Evolutionary conservation across 2,797 vertebrate genomes (phyloP), one percentile per base, ranked within the genome.

Genomic region (Schizopygopsis malacanthus): DNA sequence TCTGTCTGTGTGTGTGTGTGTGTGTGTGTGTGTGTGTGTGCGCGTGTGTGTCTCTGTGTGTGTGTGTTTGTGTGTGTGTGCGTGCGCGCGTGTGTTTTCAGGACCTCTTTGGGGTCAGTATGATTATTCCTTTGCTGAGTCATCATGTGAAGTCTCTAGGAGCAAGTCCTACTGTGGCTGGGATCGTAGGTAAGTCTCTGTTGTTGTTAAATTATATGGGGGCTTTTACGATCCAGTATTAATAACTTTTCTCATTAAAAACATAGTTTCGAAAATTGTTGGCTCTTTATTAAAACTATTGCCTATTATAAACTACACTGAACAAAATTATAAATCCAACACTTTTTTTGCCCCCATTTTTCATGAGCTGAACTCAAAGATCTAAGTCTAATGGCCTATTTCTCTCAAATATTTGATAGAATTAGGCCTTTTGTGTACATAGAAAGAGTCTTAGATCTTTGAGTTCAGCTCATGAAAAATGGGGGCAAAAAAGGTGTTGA

Each of bases 31-130:
- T 33, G 33, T 33, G 33, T 33, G 33, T 3, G 33, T 3, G 33
- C 2, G 33, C 0, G 33, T 33, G 33, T 33, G 33, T 33, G 33
- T 33, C 28, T 28, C 25, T 33, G 33, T 33, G 33, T 33, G 33
- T 33, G 2, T 33, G 33, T 33, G 33, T 33, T 1, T 33, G 33
- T 33, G 33, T 33, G 33, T 41, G 39, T 43, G 2, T 85, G 81
- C 16, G 13, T 69, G 12, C 61, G 39, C 37, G 73, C 82, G 61
- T 52, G 63, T 85, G 45, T 69, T 65, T 33, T 65, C 88, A 99
- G 98, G 98, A 99, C 89, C 93, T 99, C 90, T 98, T 99, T 92
- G 98, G 97, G 83, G 98, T 99, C 88, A 99, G 98, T 93, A 96
- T 99, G 97, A 96, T 99, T 85, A 95, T 99, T 86, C 98, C 98